Conservation (phyloP, 2,888 invertebrate species). For the Fragum fragum region DNA sequence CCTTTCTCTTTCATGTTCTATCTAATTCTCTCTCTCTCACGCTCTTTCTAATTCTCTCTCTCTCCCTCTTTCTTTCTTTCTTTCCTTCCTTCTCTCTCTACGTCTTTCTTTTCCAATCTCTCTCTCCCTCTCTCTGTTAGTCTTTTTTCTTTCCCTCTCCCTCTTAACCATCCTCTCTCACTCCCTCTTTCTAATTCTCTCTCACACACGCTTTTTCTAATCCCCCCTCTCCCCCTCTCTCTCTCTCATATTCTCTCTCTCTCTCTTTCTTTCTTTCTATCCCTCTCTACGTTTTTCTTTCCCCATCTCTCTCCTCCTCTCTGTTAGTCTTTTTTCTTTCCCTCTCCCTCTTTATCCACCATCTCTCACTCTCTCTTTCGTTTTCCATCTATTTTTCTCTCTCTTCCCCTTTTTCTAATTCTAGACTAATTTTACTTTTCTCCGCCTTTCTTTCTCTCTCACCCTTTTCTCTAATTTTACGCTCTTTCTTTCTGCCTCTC, state of each 20-base stretch:
- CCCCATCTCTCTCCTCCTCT: too few relatives aligned
- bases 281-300: too few relatives aligned
- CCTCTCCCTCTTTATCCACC: neutral
- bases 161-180: neutral
- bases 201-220: neutral
- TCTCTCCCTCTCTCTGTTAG: neutral
- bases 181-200: neutral
- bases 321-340: too few relatives aligned
- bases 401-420: neutral
- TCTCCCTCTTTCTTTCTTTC: neutral
- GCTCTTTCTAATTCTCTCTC: too few relatives aligned
- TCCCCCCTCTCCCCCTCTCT: neutral
- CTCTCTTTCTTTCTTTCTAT: constrained; percentile 2
- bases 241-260: too few relatives aligned
- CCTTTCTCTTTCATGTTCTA: neutral
- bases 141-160: constrained; percentile 8
- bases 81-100: neutral
- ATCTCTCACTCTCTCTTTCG: neutral
- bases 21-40: neutral
- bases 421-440: neutral
- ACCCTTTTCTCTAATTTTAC: too few relatives aligned
- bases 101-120: too few relatives aligned
- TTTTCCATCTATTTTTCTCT: too few relatives aligned
- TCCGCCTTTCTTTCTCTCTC: neutral
- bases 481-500: too few relatives aligned